These are phyloP conservation scores for Eupithecia pulchellata DNA, from an alignment of 2,888 invertebrate species.

Conservation along the genomic window DNA sequence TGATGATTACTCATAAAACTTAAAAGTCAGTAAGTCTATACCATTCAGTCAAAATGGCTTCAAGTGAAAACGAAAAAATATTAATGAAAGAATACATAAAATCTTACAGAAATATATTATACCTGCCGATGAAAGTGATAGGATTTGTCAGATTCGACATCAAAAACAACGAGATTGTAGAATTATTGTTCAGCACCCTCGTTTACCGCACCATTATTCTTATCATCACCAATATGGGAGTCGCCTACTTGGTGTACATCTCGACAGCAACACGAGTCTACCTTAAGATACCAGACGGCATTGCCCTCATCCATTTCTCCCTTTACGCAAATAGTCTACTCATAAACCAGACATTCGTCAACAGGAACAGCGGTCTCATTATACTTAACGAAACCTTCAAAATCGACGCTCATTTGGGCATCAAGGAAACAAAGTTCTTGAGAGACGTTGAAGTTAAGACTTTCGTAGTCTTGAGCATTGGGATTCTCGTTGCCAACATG, in stretches of 20 bases:
- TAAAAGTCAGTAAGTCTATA: neutral
- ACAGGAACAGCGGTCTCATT: slow-evolving; percentile 51
- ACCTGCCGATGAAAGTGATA: slow-evolving; percentile 49
- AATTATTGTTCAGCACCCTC: slow-evolving; percentile 47
- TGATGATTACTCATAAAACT: neutral
- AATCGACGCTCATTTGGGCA: slow-evolving; percentile 63
- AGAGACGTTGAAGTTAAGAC: slow-evolving; percentile 52
- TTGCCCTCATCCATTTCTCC: slow-evolving; percentile 53
- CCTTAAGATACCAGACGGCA: slow-evolving; percentile 56
- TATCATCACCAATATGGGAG: slow-evolving; percentile 43
- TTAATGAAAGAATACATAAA: slow-evolving; percentile 54
- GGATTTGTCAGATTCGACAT: slow-evolving; percentile 63
- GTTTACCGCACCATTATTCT: slow-evolving; percentile 51
- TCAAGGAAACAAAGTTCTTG: slow-evolving; percentile 66
- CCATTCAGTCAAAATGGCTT: slow-evolving; percentile 37
- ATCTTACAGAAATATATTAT: slow-evolving; percentile 46
- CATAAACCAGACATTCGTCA: slow-evolving; percentile 55
- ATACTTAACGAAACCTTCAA: slow-evolving; percentile 58
- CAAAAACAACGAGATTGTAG: slow-evolving; percentile 53
- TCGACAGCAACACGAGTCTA: slow-evolving; percentile 46
- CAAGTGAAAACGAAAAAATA: slow-evolving; percentile 40
- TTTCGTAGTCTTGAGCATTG: slow-evolving; percentile 39
- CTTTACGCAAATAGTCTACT: slow-evolving; percentile 54
- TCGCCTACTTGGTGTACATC: slow-evolving; percentile 52
- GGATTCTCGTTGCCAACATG: slow-evolving; percentile 46